Percentiles rank a stretch among this genome's conserved stretches.
Conservation (phyloP, 2,113 vertebrate species). For the Microtus ochrogaster region DNA sequence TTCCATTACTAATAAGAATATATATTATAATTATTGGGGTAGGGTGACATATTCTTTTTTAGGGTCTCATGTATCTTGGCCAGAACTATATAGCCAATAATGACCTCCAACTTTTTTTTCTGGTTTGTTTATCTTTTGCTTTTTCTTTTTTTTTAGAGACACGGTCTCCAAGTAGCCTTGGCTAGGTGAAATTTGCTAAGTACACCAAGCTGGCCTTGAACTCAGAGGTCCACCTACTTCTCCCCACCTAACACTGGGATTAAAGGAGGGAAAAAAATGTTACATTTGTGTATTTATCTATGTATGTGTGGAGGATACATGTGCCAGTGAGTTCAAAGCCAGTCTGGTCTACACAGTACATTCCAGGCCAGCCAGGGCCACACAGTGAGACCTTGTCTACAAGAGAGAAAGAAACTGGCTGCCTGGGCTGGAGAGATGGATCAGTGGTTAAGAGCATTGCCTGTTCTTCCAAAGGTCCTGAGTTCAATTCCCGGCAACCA, state of each 20-base stretch:
- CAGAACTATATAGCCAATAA: background rate
- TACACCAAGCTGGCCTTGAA: background rate
- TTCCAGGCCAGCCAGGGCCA: background rate
- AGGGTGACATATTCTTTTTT: background rate
- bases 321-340: background rate
- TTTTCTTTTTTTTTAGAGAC: background rate
- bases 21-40: background rate
- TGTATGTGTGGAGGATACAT: background rate
- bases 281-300: background rate
- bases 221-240: background rate
- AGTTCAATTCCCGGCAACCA: too few relatives aligned
- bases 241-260: background rate
- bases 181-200: background rate
- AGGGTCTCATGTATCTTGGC: background rate
- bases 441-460: too few relatives aligned
- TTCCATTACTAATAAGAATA: background rate
- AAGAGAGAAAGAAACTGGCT: background rate
- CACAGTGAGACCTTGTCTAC: background rate
- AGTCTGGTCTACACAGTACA: background rate
- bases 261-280: background rate
- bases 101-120: background rate
- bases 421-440: too few relatives aligned
- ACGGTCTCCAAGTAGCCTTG: background rate
- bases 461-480: too few relatives aligned
- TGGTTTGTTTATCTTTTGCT: background rate